Evolutionary conservation across 2,888 invertebrate genomes (phyloP), one percentile per base, ranked within the genome.

Genomic region (Lymantria dispar): DNA sequence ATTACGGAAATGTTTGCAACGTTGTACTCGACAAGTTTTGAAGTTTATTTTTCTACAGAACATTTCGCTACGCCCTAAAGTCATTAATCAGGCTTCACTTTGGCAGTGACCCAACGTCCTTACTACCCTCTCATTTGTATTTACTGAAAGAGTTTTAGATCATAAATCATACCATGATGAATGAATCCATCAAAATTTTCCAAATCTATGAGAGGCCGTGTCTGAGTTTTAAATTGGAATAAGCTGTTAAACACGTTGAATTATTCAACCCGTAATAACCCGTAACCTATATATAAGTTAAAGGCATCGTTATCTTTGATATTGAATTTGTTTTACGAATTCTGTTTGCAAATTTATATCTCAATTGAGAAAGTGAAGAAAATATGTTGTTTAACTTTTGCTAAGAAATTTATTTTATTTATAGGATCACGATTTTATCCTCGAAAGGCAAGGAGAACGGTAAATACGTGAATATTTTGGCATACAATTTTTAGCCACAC

Each of bases 11-110:
- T 59, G 58, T 59, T 60, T 58, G 52, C 56, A 43, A 56, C 53
- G 54, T 52, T 59, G 51, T 58, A 54, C 62, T 82, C 80, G 22
- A 22, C 22, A 22, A 22, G 22, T 22, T 66, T 76, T 67, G 72
- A 80, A 82, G 78, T 81, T 12, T 83, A 84, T 85, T 85, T 82
- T 82, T 76, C 72, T 54, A 68, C 70, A 66, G 73, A 82, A 80
- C 80, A 82, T 81, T 80, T 74, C 79, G 60, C 77, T 78, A 75
- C 78, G 76, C 76, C 76, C 85, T 78, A 83, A 86, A 87, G 83
- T 86, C 87, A 88, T 88, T 87, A 87, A 88, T 88, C 87, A 88
- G 80, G 73, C 78, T 85, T 78, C 85, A 85, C 85, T 87, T 88
- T 88, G 88, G 88, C 87, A 85, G 80, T 86, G 86, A 86, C 87